These are phyloP conservation scores for Diarsia dahlii DNA, from an alignment of 2,888 invertebrate species.

Conservation along the genomic window DNA sequence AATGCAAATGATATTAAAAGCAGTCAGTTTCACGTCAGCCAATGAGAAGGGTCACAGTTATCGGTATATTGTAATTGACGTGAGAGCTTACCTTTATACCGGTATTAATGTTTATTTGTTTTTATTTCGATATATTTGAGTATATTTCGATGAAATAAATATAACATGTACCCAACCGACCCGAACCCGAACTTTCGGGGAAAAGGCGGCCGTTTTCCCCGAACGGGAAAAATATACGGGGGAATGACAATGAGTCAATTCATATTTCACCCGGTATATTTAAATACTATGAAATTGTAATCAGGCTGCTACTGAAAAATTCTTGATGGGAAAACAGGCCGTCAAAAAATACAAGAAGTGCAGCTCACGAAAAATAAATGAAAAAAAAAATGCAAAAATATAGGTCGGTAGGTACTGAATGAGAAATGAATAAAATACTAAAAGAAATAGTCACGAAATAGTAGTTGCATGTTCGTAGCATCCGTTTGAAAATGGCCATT, in stretches of 20 bases:
- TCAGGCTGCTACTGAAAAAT: neutral
- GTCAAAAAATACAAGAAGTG: neutral
- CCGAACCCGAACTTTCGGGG: no score
- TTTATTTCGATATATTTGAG: neutral
- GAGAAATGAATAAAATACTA: neutral
- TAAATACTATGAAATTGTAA: neutral
- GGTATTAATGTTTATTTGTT: slow-evolving; percentile 14
- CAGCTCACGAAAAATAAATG: neutral
- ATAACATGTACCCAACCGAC: neutral
- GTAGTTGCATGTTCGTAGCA: no score
- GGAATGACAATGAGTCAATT: no score
- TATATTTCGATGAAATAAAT: neutral
- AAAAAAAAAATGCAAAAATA: neutral
- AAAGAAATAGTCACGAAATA: neutral
- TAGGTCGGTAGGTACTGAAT: neutral
- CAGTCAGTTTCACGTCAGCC: neutral
- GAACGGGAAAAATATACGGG: neutral
- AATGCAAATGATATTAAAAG: slow-evolving; percentile 24
- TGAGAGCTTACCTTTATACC: slow-evolving; percentile 23
- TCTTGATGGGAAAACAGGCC: no score
- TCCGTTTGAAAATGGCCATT: neutral
- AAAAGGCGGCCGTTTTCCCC: neutral
- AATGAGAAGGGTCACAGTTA: slow-evolving; percentile 40
- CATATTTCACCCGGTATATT: neutral
- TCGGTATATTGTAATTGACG: slow-evolving; percentile 16